Conservation (phyloP, 2,888 invertebrate genomes). For the Cephus sareptanus region DNA sequence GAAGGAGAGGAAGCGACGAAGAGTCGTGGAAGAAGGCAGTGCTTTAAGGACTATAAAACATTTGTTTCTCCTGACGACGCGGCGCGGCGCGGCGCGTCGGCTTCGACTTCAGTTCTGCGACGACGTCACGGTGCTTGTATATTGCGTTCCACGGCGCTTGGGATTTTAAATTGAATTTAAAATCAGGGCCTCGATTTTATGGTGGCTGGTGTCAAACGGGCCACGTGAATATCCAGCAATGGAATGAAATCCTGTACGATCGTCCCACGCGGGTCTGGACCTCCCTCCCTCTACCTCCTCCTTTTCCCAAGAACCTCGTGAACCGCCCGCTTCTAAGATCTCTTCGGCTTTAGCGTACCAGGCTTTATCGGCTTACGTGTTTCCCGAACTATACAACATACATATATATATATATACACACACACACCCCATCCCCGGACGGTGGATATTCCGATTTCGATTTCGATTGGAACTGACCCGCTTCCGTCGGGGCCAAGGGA, state of each 20-base stretch:
- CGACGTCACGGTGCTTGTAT: constrained; percentile 29
- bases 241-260: no score
- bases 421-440: constrained; percentile 20
- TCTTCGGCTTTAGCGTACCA: background rate
- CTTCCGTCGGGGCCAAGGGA: constrained; percentile 13
- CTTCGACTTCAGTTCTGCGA: background rate
- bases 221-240: constrained; percentile 32
- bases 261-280: no score
- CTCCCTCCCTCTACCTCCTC: background rate
- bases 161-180: constrained; percentile 63
- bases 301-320: no score
- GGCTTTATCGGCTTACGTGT: constrained; percentile 40
- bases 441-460: constrained; percentile 34
- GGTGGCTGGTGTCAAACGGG: constrained; percentile 51
- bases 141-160: constrained; percentile 44
- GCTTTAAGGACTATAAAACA: constrained; percentile 60
- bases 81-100: constrained; percentile 28
- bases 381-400: background rate
- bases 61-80: constrained; percentile 56
- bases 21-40: constrained; percentile 48
- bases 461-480: constrained; percentile 18
- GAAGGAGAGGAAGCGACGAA: no score
- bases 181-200: constrained; percentile 62
- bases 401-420: background rate
- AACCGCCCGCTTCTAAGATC: no score